Conservation (phyloP, 2,113 vertebrate species). For the Hystrix cristata region DNA sequence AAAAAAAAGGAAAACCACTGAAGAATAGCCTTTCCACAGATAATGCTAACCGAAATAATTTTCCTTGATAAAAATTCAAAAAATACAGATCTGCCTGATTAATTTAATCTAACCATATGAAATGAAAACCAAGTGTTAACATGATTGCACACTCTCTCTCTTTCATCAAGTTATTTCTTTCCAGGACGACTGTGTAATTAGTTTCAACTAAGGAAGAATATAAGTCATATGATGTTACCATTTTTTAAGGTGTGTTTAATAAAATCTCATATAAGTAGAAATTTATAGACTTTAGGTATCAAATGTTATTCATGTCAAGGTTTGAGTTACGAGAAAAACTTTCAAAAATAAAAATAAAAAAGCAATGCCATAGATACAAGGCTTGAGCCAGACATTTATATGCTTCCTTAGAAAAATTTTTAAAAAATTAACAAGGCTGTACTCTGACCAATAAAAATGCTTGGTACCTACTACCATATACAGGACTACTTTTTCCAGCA, state of each 20-base stretch:
- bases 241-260: neutral
- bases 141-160: neutral
- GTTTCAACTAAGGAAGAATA: neutral
- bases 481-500: neutral
- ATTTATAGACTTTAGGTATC: neutral
- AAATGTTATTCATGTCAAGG: neutral
- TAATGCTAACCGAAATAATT: neutral
- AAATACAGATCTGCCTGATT: neutral
- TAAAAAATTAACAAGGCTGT: neutral
- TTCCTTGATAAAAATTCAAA: constrained; percentile 52
- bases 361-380: neutral
- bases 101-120: constrained; percentile 22
- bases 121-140: constrained; percentile 23
- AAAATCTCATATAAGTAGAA: neutral
- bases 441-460: neutral
- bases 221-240: neutral
- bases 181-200: neutral
- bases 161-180: constrained; percentile 57
- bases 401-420: neutral
- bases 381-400: neutral
- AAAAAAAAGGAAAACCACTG: neutral
- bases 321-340: neutral
- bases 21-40: neutral
- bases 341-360: neutral
- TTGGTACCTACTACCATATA: neutral